Percentiles rank a stretch among this genome's conserved stretches.
Evolutionary conservation across 2,113 vertebrate genomes (phyloP).

Genomic region (Euleptes europaea): DNA sequence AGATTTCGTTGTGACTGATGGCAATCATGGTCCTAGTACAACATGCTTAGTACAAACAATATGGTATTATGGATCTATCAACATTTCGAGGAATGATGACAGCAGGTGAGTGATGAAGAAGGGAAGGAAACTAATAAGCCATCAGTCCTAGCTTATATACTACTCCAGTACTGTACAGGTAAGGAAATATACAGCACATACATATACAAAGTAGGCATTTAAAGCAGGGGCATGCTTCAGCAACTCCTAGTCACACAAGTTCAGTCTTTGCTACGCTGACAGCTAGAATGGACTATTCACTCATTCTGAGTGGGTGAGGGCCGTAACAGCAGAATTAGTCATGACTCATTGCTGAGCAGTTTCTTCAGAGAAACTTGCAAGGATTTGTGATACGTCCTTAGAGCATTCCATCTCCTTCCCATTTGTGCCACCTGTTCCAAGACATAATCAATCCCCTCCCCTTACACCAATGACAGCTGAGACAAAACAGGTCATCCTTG

Average conservation of each 20-base stretch:
- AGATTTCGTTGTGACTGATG: background rate
- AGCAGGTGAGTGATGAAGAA: background rate
- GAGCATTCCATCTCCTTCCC: background rate
- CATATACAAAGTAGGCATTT: background rate
- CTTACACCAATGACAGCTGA: background rate
- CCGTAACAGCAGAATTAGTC: background rate
- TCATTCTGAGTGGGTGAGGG: background rate
- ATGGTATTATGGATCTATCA: background rate
- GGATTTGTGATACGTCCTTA: background rate
- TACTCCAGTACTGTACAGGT: background rate
- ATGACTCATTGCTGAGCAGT: background rate
- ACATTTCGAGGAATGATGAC: background rate
- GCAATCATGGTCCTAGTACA: background rate
- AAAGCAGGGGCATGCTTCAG: background rate
- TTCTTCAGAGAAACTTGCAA: background rate
- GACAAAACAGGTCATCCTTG: background rate
- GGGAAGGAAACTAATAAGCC: background rate
- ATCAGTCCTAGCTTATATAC: background rate
- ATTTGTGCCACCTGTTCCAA: background rate
- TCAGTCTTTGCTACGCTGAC: background rate
- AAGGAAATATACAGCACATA: background rate
- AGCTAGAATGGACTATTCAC: background rate
- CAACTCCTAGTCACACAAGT: background rate
- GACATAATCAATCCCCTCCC: background rate
- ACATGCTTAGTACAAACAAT: background rate